Conservation (phyloP, 2,113 vertebrate species). For the Orthonyx spaldingii region DNA sequence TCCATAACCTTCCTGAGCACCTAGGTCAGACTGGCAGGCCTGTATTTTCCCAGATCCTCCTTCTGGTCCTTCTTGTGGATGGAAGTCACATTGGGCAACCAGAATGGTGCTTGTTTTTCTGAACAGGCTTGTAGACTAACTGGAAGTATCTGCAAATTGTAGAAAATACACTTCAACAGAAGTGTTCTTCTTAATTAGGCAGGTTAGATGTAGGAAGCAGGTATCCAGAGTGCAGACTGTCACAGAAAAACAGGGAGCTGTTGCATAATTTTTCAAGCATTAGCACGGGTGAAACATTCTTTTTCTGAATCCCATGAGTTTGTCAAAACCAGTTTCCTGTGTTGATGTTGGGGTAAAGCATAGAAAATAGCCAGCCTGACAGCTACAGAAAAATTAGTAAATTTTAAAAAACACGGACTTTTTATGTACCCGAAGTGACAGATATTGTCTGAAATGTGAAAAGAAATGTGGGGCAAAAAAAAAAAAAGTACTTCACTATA, state of each 20-base stretch:
- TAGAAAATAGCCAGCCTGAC: background rate
- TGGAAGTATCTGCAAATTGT: background rate
- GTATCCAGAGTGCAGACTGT: background rate
- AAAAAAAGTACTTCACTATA: background rate
- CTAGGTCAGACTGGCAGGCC: background rate
- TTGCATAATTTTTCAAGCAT: constrained; percentile 18
- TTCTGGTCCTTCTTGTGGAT: background rate
- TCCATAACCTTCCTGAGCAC: background rate
- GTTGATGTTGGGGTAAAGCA: background rate
- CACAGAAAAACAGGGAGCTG: background rate
- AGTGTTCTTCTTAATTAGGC: background rate
- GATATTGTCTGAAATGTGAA: background rate
- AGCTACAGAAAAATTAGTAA: background rate
- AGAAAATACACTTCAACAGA: background rate
- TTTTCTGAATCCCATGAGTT: background rate
- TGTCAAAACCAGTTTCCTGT: constrained; percentile 14
- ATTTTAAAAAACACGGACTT: background rate
- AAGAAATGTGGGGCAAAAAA: background rate
- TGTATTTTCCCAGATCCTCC: background rate
- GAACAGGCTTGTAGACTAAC: background rate
- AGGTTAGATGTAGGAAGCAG: background rate
- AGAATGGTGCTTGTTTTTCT: background rate
- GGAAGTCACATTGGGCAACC: background rate
- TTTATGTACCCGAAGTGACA: background rate
- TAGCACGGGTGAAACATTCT: background rate